Percentiles rank a stretch among this genome's conserved stretches.
Evolutionary conservation across 2,113 vertebrate genomes (phyloP).

Genomic region (Poeciliopsis occidentalis): DNA sequence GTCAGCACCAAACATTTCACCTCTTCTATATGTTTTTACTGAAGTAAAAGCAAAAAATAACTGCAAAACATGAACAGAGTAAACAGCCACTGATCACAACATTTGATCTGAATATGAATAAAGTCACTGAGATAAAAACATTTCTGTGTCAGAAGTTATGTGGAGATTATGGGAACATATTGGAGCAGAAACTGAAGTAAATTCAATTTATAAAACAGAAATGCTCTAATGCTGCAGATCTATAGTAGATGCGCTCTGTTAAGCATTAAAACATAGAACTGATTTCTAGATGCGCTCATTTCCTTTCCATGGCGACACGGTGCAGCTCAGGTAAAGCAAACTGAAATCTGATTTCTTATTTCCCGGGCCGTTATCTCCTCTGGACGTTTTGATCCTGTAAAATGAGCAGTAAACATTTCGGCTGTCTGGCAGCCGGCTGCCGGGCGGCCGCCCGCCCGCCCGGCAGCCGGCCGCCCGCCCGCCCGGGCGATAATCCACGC

Average conservation of each 20-base stretch:
- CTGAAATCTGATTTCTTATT: conserved; percentile 35
- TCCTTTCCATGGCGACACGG: conserved; percentile 19
- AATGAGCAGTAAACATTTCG: conserved; percentile 38
- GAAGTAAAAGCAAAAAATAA: no score
- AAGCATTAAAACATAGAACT: conserved; percentile 13
- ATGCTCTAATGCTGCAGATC: conserved; percentile 17
- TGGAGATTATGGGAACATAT: no score
- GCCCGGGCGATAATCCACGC: conserved; percentile 13
- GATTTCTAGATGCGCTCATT: conserved; percentile 12
- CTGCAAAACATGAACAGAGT: no score
- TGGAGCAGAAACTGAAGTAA: no score
- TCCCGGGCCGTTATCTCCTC: conserved; percentile 15
- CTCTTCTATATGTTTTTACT: no score
- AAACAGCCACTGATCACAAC: no score
- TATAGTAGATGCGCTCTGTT: conserved; percentile 13
- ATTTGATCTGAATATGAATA: no score
- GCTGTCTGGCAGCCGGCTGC: conserved; percentile 17
- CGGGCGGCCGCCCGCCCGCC: not conserved
- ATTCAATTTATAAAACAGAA: not conserved
- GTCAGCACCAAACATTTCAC: no score
- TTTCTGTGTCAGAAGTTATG: no score
- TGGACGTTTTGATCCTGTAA: conserved; percentile 51
- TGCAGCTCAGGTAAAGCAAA: conserved; percentile 22
- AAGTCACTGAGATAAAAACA: no score
- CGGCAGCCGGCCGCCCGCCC: no score